phyloP scores from a whole-genome alignment of 1,140 invertebrate genomes.

The Drosophila melanica region DNA sequence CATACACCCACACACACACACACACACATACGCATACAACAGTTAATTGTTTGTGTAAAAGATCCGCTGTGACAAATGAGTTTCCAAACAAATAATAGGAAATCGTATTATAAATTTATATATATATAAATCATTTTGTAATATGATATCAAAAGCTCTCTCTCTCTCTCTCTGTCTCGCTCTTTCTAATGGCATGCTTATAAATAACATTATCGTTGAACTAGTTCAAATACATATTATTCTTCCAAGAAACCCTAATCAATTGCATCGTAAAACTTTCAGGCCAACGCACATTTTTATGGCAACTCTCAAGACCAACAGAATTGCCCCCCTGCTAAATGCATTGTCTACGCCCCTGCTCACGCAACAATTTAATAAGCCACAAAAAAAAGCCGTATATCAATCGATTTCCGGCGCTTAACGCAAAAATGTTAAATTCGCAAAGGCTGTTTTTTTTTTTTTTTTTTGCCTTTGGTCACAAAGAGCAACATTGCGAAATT shows the following conservation, averaged over 20 bases:
- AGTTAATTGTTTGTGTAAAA: constrained; percentile 60
- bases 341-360: constrained; percentile 4
- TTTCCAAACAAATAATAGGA: constrained; percentile 37
- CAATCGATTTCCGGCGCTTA: constrained; percentile 35
- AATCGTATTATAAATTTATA: constrained; percentile 3
- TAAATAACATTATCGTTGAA: not conserved
- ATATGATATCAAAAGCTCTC: constrained; percentile 12
- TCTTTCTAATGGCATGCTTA: not conserved
- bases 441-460: constrained; percentile 5
- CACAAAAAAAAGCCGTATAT: constrained; percentile 13
- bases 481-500: constrained; percentile 5
- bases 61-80: constrained; percentile 61
- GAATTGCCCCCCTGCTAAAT: not conserved
- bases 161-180: not conserved
- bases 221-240: constrained; percentile 6
- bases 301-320: not conserved
- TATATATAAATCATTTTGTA: constrained; percentile 11
- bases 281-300: constrained; percentile 2
- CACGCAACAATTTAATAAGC: constrained; percentile 13
- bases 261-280: constrained; percentile 21
- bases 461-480: not conserved
- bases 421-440: constrained; percentile 38
- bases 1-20: constrained; percentile 15
- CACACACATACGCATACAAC: not conserved
- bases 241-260: constrained; percentile 36